A percentile compares a stretch with the other conserved stretches of the same genome.
These are phyloP conservation scores for Parauchenoglanis ngamensis DNA, from an alignment of 2,797 vertebrate species.

Conservation along the genomic window DNA sequence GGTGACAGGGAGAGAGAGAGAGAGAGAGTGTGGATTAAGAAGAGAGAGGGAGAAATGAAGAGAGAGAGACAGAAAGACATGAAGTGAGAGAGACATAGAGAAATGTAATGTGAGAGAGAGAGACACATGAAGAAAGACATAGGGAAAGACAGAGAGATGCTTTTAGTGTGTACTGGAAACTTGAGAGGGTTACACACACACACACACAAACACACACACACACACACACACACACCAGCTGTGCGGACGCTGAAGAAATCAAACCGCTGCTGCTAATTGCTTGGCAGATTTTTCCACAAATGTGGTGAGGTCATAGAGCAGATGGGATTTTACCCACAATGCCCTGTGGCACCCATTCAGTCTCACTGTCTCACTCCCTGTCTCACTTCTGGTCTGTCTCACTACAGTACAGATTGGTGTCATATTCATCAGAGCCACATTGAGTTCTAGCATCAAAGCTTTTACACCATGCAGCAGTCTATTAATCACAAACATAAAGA, in stretches of 20 bases:
- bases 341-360: conserved; percentile 13
- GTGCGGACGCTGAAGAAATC: conserved; percentile 73
- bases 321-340: conserved; percentile 65
- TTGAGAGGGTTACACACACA: conserved; percentile 43
- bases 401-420: conserved; percentile 10
- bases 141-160: conserved; percentile 42
- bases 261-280: conserved; percentile 76
- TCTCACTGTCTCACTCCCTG: conserved; percentile 4
- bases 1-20: neutral
- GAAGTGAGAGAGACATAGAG: conserved; percentile 43
- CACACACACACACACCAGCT: conserved; percentile 57
- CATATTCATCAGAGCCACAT: conserved; percentile 14
- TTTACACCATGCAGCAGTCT: conserved; percentile 16
- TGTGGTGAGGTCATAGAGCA: conserved; percentile 76
- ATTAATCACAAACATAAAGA: conserved; percentile 12
- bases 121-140: conserved; percentile 32
- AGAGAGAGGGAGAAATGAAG: conserved; percentile 32
- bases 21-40: neutral
- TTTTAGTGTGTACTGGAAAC: conserved; percentile 48
- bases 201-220: conserved; percentile 45
- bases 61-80: neutral
- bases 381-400: neutral
- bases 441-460: conserved; percentile 25
- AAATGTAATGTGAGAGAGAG: conserved; percentile 20
- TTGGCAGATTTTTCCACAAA: conserved; percentile 74